These are phyloP conservation scores for Alexandromys fortis DNA, from an alignment of 2,113 vertebrate species.

Conservation along the genomic window DNA sequence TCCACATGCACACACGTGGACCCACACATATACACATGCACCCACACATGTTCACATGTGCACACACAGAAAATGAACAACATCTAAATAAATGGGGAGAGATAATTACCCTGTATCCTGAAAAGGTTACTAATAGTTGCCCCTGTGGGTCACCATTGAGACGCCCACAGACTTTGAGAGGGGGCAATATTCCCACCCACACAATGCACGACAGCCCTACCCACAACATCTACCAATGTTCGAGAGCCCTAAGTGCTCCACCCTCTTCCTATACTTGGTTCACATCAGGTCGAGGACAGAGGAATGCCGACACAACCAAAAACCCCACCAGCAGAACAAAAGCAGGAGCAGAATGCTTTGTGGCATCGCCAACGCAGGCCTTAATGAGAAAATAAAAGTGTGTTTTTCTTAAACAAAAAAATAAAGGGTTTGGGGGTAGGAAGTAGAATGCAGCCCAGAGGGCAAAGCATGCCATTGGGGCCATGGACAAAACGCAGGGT, in stretches of 20 bases:
- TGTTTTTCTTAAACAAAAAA: background rate
- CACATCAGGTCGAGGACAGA: background rate
- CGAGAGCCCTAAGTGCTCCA: too few relatives aligned
- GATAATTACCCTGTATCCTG: background rate
- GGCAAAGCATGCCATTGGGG: background rate
- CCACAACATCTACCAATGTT: too few relatives aligned
- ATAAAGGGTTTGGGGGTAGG: background rate
- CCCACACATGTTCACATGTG: background rate
- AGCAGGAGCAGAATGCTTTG: background rate
- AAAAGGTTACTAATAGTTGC: background rate
- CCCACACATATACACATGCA: background rate
- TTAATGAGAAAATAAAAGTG: background rate
- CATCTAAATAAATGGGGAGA: background rate
- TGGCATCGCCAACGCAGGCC: background rate
- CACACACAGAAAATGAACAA: background rate
- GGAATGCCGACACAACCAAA: background rate
- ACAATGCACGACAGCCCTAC: background rate
- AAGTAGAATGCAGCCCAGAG: background rate
- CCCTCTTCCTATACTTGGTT: background rate
- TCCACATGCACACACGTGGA: background rate
- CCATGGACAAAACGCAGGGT: background rate
- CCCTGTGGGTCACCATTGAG: background rate
- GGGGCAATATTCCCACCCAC: fast-evolving
- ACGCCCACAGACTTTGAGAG: background rate
- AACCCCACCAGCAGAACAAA: background rate